Evolutionary conservation across 2,797 vertebrate genomes (phyloP).

Genomic region (Sebastes baramenuke): DNA sequence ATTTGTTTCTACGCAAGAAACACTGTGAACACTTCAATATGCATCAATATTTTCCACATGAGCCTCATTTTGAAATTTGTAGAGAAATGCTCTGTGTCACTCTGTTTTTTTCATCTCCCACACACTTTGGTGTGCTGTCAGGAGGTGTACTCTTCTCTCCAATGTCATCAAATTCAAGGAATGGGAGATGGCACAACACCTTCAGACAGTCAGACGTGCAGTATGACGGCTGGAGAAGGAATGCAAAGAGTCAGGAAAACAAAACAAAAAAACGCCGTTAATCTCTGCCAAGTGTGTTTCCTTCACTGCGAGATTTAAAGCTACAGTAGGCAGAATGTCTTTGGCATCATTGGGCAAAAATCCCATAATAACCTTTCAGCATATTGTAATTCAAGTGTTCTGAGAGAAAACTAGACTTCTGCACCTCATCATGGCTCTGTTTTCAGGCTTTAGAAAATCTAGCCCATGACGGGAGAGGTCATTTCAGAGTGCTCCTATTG

Average conservation of each 20-base stretch:
- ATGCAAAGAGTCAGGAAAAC: slow-evolving; percentile 41
- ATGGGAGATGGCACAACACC: slow-evolving; percentile 54
- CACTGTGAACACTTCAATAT: not conserved
- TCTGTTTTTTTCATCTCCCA: slow-evolving; percentile 34
- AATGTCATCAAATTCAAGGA: slow-evolving; percentile 44
- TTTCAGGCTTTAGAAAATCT: too few relatives aligned
- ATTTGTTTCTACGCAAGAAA: slow-evolving; percentile 30
- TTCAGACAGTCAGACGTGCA: slow-evolving; percentile 46
- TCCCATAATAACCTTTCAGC: too few relatives aligned
- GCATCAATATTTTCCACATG: slow-evolving; percentile 44
- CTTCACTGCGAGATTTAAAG: slow-evolving; percentile 19
- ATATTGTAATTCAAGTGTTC: too few relatives aligned
- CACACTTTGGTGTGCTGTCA: slow-evolving; percentile 50
- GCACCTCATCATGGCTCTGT: too few relatives aligned
- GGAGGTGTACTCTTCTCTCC: slow-evolving; percentile 48
- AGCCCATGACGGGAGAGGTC: too few relatives aligned
- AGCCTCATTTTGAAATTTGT: slow-evolving; percentile 39
- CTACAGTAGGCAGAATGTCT: not conserved
- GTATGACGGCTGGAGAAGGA: slow-evolving; percentile 39
- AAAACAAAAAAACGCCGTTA: slow-evolving; percentile 18
- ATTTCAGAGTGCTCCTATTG: too few relatives aligned
- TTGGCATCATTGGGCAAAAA: too few relatives aligned
- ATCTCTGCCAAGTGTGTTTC: slow-evolving; percentile 45
- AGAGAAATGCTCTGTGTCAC: slow-evolving; percentile 46
- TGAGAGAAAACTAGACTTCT: too few relatives aligned